Percentiles rank a stretch among this genome's conserved stretches.
Evolutionary conservation across 2,113 vertebrate species (phyloP).

Genomic region (Thamnophis sirtalis): DNA sequence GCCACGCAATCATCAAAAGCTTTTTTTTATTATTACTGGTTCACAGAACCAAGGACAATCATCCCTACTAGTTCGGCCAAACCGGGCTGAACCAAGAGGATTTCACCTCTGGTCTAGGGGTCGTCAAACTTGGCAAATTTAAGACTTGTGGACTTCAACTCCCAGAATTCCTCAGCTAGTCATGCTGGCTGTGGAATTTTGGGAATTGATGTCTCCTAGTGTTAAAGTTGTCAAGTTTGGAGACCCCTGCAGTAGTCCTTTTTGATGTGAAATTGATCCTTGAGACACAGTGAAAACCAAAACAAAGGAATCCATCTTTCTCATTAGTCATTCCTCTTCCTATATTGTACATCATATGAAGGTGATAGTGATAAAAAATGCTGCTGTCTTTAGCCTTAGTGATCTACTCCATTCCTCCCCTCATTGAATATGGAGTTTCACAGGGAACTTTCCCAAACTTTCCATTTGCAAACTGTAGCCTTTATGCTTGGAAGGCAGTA

Average conservation of each 20-base stretch:
- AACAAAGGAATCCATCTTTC: neutral
- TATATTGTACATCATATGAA: neutral
- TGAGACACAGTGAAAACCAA: neutral
- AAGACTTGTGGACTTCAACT: too few relatives aligned
- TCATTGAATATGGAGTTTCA: neutral
- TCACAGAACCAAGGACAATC: too few relatives aligned
- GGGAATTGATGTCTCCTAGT: too few relatives aligned
- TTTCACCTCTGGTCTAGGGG: too few relatives aligned
- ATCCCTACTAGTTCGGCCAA: too few relatives aligned
- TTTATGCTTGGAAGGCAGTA: neutral
- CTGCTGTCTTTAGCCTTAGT: neutral
- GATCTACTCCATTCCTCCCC: neutral
- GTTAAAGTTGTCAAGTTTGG: too few relatives aligned
- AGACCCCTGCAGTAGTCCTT: neutral
- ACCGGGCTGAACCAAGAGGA: too few relatives aligned
- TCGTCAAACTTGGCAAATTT: too few relatives aligned
- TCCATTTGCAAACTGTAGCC: neutral
- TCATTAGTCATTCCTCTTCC: neutral
- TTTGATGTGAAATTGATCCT: neutral
- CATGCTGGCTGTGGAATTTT: too few relatives aligned
- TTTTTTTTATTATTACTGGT: too few relatives aligned
- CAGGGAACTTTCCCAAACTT: neutral
- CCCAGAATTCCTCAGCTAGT: too few relatives aligned
- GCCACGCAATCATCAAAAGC: too few relatives aligned
- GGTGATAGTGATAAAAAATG: neutral